Base-by-base conservation (phyloP, 1,140 invertebrate species). In the Gerris buenoi region DNA sequence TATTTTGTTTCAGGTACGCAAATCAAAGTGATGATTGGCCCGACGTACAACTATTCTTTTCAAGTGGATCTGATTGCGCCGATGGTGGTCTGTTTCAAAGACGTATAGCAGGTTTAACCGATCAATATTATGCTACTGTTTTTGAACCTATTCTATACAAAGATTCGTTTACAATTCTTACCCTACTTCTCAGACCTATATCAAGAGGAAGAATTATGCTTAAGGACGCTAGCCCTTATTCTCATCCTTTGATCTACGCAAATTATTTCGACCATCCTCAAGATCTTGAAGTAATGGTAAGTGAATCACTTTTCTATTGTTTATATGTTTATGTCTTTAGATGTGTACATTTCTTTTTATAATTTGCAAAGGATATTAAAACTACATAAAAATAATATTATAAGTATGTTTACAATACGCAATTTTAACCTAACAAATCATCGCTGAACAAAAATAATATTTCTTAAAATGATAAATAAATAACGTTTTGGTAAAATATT, bases 241-340 rank as follows among this genome's bases (percentile, higher is more conserved):
- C 84, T 0, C 82, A 87, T 71, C 93, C 93, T 0, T 74, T 83
- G 3, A 91, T 96, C 33, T 86, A 88, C 74, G 88, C 92, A 0
- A 90, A 90, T 73, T 94, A 93, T 74, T 87, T 88, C 61, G 76
- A 82, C 0, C 78, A 90, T 76, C 83, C 83, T 0, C 74, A 82
- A 13, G 89, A 91, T 72, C 75, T 90, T 14, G 81, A 84, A 71
- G 76, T 85, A 59, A 75, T 91, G 76, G 84, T 90, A 76, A 78
- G 78, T n/a, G n/a, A n/a, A n/a, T n/a, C n/a, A n/a, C n/a, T n/a
- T n/a, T n/a, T n/a, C n/a, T n/a, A n/a, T n/a, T n/a, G n/a, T n/a
- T n/a, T n/a, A n/a, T n/a, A n/a, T n/a, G n/a, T n/a, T n/a, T n/a
- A n/a, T n/a, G n/a, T n/a, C n/a, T n/a, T n/a, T n/a, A n/a, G n/a